These are phyloP conservation scores for Lamellibrachia columna DNA, from an alignment of 2,888 invertebrate species.

Conservation along the genomic window DNA sequence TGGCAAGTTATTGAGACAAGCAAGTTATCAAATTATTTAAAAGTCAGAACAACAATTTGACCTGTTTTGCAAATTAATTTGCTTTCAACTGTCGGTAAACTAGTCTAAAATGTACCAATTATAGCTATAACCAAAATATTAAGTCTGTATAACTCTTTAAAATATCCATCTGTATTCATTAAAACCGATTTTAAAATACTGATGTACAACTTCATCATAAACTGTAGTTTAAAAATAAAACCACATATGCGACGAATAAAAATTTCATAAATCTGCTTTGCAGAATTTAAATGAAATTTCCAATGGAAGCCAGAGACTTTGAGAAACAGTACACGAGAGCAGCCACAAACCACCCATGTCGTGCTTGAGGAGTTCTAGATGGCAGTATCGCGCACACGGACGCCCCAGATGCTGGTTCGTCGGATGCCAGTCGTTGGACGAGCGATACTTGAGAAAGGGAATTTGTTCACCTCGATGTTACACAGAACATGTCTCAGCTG, in stretches of 20 bases:
- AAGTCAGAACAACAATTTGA: not conserved
- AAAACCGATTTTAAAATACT: not conserved
- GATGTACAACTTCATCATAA: not conserved
- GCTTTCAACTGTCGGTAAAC: not conserved
- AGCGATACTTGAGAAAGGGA: conserved; percentile 86
- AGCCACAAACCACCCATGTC: not conserved
- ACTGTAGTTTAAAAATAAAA: not conserved
- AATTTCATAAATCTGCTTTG: not conserved
- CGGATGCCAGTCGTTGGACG: conserved; percentile 85
- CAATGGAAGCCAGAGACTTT: not conserved
- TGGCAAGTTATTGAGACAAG: not conserved
- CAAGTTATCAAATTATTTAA: not conserved
- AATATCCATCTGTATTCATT: not conserved
- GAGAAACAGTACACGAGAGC: not conserved
- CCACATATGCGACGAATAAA: not conserved
- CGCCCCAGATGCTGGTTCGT: conserved; percentile 90
- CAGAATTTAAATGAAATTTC: not conserved
- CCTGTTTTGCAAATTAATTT: not conserved
- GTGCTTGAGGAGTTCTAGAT: not conserved
- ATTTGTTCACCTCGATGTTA: conserved; percentile 74
- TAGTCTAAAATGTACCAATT: not conserved
- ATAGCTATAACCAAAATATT: not conserved
- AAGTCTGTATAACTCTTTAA: not conserved
- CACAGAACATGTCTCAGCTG: conserved; percentile 71
- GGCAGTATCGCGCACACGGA: conserved; percentile 68